These are phyloP conservation scores for Chaetophractus vellerosus DNA, from an alignment of 2,797 vertebrate species.

Conservation along the genomic window DNA sequence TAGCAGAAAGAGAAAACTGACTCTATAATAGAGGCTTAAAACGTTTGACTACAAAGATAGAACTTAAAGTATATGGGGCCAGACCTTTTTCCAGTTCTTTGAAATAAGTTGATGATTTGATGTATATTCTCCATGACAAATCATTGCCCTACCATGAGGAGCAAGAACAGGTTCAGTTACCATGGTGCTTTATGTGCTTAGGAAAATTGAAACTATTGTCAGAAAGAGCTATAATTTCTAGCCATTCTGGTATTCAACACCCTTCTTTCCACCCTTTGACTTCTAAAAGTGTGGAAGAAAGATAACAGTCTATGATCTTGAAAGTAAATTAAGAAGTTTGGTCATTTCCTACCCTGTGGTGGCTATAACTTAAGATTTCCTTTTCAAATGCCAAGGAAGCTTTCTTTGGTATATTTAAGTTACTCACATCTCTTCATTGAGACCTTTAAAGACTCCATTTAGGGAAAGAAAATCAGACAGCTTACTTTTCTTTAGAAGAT, in stretches of 20 bases:
- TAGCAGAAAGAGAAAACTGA: constrained; percentile 48
- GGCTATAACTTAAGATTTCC: neutral
- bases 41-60: constrained; percentile 50
- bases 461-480: constrained; percentile 4
- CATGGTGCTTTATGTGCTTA: neutral
- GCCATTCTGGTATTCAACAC: neutral
- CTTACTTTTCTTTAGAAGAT: neutral
- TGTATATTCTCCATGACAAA: neutral
- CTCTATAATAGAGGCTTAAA: constrained; percentile 56
- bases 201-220: neutral
- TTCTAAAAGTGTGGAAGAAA: constrained; percentile 16
- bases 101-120: constrained; percentile 30
- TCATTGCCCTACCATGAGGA: neutral
- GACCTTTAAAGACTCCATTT: constrained; percentile 43
- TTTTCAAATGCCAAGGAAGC: neutral
- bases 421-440: constrained; percentile 52
- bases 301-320: neutral
- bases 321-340: constrained; percentile 2
- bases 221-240: neutral
- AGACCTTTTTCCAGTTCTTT: constrained; percentile 51
- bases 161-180: neutral
- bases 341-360: neutral
- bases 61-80: neutral
- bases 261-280: neutral
- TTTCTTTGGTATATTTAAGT: constrained; percentile 62